Evolutionary conservation across 2,888 invertebrate genomes (phyloP).

Genomic region (Amblyjoppa proteus): DNA sequence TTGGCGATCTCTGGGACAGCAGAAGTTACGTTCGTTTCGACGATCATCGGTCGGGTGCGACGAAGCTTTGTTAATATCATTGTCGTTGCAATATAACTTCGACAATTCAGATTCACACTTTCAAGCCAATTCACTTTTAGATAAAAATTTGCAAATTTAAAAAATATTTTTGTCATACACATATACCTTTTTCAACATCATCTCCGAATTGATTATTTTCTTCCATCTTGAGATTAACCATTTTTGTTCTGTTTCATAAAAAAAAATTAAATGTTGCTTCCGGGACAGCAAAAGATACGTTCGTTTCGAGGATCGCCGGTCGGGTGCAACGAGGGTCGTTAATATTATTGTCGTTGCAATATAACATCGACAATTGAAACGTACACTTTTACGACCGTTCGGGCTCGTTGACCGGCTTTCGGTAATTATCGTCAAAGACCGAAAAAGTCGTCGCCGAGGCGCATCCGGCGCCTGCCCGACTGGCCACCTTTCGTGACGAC

Average conservation of each 20-base stretch:
- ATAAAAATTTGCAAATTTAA: no score
- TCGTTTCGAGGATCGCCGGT: background rate
- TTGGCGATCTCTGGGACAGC: background rate
- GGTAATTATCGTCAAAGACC: conserved; percentile 41
- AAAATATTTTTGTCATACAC: no score
- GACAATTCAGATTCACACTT: conserved; percentile 55
- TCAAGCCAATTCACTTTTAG: conserved; percentile 38
- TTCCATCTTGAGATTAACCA: no score
- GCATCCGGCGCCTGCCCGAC: conserved; percentile 41
- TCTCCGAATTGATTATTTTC: no score
- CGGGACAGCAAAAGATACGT: background rate
- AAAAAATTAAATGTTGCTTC: background rate
- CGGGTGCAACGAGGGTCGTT: conserved; percentile 26
- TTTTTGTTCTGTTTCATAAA: no score
- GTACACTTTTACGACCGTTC: conserved; percentile 59
- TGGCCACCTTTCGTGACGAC: conserved; percentile 40
- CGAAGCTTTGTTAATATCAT: conserved; percentile 24
- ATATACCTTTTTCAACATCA: no score
- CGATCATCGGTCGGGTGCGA: background rate
- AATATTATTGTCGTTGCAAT: conserved; percentile 29
- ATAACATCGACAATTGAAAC: conserved; percentile 53
- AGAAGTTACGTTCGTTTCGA: background rate
- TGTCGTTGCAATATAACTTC: conserved; percentile 24
- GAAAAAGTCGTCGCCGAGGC: conserved; percentile 47
- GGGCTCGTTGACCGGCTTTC: conserved; percentile 60